Conservation (phyloP, 1,140 invertebrate species). For the Choristoneura fumiferana region DNA sequence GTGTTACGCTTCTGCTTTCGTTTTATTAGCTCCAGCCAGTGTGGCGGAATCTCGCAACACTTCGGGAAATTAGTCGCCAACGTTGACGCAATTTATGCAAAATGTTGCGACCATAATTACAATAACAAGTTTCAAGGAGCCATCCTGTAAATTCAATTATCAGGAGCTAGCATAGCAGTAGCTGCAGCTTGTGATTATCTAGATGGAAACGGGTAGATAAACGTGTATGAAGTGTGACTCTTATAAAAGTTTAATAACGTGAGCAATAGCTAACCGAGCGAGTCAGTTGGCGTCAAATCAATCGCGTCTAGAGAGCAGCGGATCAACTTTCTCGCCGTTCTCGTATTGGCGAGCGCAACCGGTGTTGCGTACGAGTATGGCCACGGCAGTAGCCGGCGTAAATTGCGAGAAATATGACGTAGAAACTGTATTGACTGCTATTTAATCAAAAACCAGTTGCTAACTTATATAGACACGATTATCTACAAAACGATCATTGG, state of each 20-base stretch:
- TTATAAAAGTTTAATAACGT: background rate
- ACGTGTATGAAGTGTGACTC: background rate
- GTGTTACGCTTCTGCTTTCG: background rate
- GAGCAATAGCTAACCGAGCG: background rate
- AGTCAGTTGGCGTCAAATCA: constrained; percentile 32
- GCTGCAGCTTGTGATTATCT: too few relatives aligned
- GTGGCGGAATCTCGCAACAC: too few relatives aligned
- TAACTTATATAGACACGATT: too few relatives aligned
- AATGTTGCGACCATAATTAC: too few relatives aligned
- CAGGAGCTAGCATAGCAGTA: background rate
- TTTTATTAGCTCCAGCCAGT: background rate
- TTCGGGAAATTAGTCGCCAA: too few relatives aligned
- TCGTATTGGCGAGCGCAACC: constrained; percentile 40
- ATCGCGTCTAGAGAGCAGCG: constrained; percentile 52
- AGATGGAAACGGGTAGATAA: too few relatives aligned
- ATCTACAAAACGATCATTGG: too few relatives aligned
- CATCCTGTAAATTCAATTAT: too few relatives aligned
- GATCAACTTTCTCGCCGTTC: constrained; percentile 61
- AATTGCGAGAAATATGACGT: constrained; percentile 9
- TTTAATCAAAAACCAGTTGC: too few relatives aligned
- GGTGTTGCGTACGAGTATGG: constrained; percentile 38
- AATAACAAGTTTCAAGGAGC: too few relatives aligned
- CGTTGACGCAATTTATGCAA: too few relatives aligned
- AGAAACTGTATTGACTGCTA: too few relatives aligned
- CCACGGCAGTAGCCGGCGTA: constrained; percentile 12